Base-by-base conservation (phyloP, 2,888 invertebrate species). In the Pachliopta kotzebuea region DNA sequence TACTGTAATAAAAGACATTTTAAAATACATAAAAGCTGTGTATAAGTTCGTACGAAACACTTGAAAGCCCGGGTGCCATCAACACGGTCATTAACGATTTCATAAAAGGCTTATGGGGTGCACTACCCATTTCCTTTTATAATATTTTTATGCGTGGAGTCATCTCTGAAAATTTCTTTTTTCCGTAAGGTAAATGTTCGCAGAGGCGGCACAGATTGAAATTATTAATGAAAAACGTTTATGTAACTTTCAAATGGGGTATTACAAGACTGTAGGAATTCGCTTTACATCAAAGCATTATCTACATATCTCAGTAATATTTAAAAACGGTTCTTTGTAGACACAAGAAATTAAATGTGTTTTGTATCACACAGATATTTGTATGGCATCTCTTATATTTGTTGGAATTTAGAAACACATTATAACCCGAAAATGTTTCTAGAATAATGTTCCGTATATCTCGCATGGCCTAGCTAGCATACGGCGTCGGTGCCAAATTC, bases 31-130 rank as follows among this genome's bases (percentile, higher is more conserved):
- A 75, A 78, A 79, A 76, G 74, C 77, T 71, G 74, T 74, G 69
- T 71, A 73, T 77, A 78, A 75, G 77, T 61, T 65, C 79, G 78
- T 73, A 73, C 70, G 78, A 74, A 81, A 81, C 78, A 77, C 76
- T 74, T 71, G 80, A 83, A 83, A 80, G 76, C 77, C 77, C 79
- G 77, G 71, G 70, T 71, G 69, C 83, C 81, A 85, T 86, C 84
- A 82, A 77, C 79, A 70, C 75, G 77, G 79, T 87, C 88, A 87
- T 88, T 89, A 88, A 85, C 85, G 84, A 85, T 87, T 87, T 84
- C 85, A 87, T 88, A 87, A 86, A 88, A 83, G 85, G 87, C 85
- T 84, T 85, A 87, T 80, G 79, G 83, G 77, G 78, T 80, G 76
- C 80, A 79, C 79, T 84, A 86, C 79, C 85, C 72, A 76, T 82